Conservation (phyloP, 1,140 invertebrate genomes). For the Calliphora vicina region DNA sequence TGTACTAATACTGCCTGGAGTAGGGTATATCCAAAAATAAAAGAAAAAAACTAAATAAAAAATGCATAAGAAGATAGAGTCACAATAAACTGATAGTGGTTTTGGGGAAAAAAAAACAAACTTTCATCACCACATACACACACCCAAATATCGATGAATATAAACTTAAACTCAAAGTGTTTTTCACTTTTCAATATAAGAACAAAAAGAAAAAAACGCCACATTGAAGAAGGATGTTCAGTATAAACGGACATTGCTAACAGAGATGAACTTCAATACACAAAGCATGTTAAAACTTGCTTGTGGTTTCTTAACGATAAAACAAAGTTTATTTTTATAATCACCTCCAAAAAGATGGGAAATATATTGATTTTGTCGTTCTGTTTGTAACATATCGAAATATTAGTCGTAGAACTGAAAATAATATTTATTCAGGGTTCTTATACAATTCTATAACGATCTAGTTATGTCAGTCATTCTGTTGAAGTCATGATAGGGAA, state of each 20-base stretch:
- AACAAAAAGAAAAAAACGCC: not conserved
- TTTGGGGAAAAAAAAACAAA: not conserved
- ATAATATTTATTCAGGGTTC: too few species aligned
- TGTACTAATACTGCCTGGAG: not conserved
- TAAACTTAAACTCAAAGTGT: not conserved
- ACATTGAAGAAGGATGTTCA: not conserved
- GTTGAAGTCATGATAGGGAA: too few species aligned
- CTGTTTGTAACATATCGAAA: too few species aligned
- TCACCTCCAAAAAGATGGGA: too few species aligned
- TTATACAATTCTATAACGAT: too few species aligned
- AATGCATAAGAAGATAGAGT: not conserved
- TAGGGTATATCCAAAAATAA: not conserved
- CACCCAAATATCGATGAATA: slow-evolving; percentile 1
- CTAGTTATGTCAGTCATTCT: too few species aligned
- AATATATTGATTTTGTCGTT: too few species aligned
- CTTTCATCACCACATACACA: not conserved
- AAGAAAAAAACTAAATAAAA: not conserved
- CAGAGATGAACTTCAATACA: not conserved
- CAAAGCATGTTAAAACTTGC: slow-evolving; percentile 19
- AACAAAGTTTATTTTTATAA: slow-evolving; percentile 14
- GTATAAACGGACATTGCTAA: slow-evolving; percentile 15
- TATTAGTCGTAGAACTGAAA: too few species aligned
- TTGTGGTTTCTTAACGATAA: slow-evolving; percentile 31
- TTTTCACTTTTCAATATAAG: not conserved
- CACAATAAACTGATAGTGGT: not conserved